phyloP scores from a whole-genome alignment of 1,140 invertebrate genomes.

The Whitmania pigra region DNA sequence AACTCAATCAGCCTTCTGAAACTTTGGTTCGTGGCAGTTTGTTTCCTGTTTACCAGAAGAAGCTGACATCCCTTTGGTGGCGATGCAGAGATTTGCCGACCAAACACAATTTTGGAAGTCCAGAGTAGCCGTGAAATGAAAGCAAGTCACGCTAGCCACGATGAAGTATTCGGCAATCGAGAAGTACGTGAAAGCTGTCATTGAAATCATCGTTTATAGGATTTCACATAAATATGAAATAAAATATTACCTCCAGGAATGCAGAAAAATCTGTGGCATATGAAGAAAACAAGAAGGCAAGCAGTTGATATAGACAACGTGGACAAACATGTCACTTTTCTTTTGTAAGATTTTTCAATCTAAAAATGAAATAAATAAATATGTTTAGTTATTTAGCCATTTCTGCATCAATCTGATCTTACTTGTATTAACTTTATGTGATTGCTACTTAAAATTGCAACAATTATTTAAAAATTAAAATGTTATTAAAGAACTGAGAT shows the following conservation, averaged over 20 bases:
- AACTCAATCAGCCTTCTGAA: too few relatives aligned
- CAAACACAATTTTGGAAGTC: conserved; percentile 15
- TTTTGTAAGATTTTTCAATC: conserved; percentile 18
- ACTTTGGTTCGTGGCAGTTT: too few relatives aligned
- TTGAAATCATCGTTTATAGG: background rate
- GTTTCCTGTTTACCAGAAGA: too few relatives aligned
- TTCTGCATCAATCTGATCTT: too few relatives aligned
- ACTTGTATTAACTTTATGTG: too few relatives aligned
- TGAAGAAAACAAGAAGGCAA: conserved; percentile 20
- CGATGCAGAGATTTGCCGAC: background rate
- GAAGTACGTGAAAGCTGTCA: conserved; percentile 20
- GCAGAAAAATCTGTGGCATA: conserved; percentile 19
- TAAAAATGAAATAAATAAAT: conserved; percentile 12
- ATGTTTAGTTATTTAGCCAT: background rate
- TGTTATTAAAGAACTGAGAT: too few relatives aligned
- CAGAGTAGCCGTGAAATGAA: conserved; percentile 18
- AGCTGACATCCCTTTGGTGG: too few relatives aligned
- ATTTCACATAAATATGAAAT: background rate
- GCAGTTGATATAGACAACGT: conserved; percentile 18
- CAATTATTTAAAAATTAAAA: too few relatives aligned
- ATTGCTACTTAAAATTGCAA: too few relatives aligned
- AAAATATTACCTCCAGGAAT: conserved; percentile 17
- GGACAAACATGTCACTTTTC: conserved; percentile 16
- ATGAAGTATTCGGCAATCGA: conserved; percentile 21
- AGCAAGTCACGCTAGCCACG: conserved; percentile 17